Percentiles rank a stretch among this genome's conserved stretches.
phyloP scores from a whole-genome alignment of 2,113 vertebrate genomes.

The Montifringilla adamsi region DNA sequence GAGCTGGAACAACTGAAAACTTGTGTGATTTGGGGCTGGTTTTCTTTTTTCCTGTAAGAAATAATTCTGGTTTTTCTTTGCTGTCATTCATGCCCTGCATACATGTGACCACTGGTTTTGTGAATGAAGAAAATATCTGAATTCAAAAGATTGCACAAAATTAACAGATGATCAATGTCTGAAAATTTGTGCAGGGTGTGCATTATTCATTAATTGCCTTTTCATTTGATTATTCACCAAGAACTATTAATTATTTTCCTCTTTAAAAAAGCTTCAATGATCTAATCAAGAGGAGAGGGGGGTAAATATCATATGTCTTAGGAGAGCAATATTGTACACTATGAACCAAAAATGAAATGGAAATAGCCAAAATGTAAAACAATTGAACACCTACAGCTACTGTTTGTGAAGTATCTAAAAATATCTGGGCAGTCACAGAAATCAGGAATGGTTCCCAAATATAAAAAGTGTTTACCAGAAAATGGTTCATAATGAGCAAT shows the following conservation, averaged over 20 bases:
- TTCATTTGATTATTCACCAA: conserved; percentile 28
- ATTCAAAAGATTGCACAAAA: background rate
- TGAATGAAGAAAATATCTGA: conserved; percentile 14
- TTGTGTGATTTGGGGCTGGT: background rate
- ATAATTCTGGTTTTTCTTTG: background rate
- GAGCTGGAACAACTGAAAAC: background rate
- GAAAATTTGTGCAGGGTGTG: conserved; percentile 8
- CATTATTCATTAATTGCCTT: conserved; percentile 45
- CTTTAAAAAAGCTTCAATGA: conserved; percentile 17
- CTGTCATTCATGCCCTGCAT: background rate
- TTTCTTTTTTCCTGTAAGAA: background rate
- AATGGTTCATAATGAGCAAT: background rate
- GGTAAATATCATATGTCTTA: background rate
- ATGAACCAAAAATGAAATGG: background rate
- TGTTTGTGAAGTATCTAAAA: background rate
- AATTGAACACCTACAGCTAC: conserved; percentile 6
- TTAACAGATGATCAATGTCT: conserved; percentile 9
- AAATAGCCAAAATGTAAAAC: background rate
- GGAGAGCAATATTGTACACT: background rate
- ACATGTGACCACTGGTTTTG: background rate
- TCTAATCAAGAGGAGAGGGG: background rate
- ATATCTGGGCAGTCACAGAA: background rate
- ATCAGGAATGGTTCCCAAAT: conserved; percentile 1
- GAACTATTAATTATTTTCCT: conserved; percentile 6
- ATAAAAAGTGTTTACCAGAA: background rate